Evolutionary conservation across 2,888 invertebrate genomes (phyloP), one percentile per base, ranked within the genome.

Genomic region (Diloba caeruleocephala): DNA sequence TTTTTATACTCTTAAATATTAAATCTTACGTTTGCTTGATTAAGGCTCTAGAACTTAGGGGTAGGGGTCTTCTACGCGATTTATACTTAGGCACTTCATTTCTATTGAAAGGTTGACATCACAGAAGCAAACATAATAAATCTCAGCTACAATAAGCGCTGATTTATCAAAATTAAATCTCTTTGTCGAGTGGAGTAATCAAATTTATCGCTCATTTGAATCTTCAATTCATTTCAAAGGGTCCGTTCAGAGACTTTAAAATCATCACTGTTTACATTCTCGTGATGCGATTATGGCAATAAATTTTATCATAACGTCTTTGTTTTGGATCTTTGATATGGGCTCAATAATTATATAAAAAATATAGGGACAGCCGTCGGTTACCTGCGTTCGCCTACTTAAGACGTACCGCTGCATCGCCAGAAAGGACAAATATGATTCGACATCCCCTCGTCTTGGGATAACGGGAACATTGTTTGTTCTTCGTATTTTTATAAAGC

Each of bases 161-260:
- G 89, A 91, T 90, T 90, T 92, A 91, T 91, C 89, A 86, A 89
- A 92, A 91, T 90, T 84, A 89, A 92, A 92, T 92, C 90, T 90
- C 88, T 89, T 91, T 90, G 90, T 91, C 74, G 76, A 78, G 79
- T 79, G 71, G 66, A 83, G 83, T 89, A 92, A 92, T 92, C 90
- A 90, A 92, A 90, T 92, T 91, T 91, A 92, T 92, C 90, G 82
- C 78, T 87, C 83, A 89, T 90, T 89, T 87, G 84, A 88, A 91
- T 92, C 89, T 89, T 75, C 80, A 81, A 84, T 88, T 86, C 78
- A 81, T 87, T 86, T 85, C 71, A 84, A 85, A 87, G 89, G 88
- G 85, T 80, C 79, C 77, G 62, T 61, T 71, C 46, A 52, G 46
- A 66, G 72, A 69, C 60, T 80, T 73, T 74, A 76, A 76, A 79